These are phyloP conservation scores for Lithobates sylvaticus DNA, from an alignment of 2,797 vertebrate species.

Conservation along the genomic window DNA sequence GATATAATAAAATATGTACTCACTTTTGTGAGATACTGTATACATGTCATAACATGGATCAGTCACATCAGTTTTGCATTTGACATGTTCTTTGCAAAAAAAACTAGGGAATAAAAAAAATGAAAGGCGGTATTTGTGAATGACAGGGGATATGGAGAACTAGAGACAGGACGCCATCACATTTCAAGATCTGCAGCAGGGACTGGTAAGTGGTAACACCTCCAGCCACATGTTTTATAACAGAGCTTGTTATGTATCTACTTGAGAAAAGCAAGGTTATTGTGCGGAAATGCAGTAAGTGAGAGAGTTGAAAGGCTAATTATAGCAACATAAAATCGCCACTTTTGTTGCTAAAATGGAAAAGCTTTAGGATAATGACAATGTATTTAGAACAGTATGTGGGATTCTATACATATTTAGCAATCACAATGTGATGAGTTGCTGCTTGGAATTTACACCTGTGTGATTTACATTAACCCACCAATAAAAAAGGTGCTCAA, in stretches of 20 bases:
- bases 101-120: too few relatives aligned
- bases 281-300: conserved; percentile 35
- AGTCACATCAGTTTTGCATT: too few relatives aligned
- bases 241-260: conserved; percentile 33
- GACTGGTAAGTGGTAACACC: conserved; percentile 28
- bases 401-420: neutral
- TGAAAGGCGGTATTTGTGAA: neutral
- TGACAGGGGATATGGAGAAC: neutral
- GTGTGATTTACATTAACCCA: neutral
- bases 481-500: neutral
- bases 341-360: conserved; percentile 27
- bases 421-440: neutral
- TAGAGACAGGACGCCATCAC: neutral
- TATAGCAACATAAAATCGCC: conserved; percentile 31
- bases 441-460: neutral
- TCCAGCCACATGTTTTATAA: conserved; percentile 45
- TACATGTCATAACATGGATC: too few relatives aligned
- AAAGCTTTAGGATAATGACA: conserved; percentile 1
- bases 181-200: neutral
- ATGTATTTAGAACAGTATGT: conserved; percentile 2
- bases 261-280: conserved; percentile 27
- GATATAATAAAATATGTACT: too few relatives aligned
- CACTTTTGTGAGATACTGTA: too few relatives aligned
- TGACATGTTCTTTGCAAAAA: too few relatives aligned
- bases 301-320: conserved; percentile 24